A percentile compares a stretch with the other conserved stretches of the same genome.
phyloP scores from a whole-genome alignment of 2,888 invertebrate genomes.

The Oithona nana region DNA sequence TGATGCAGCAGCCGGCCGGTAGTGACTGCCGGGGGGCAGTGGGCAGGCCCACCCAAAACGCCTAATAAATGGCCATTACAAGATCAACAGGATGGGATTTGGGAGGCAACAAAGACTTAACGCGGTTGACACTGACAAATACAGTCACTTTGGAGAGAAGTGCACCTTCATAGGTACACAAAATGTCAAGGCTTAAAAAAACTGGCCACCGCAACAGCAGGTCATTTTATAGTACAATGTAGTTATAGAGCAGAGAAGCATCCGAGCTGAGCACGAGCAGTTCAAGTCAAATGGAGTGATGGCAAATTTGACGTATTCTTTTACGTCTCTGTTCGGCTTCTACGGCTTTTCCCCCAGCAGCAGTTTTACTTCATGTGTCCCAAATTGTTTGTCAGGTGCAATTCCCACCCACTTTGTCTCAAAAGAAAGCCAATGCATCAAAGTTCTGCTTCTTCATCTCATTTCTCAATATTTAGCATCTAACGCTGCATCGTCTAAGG shows the following conservation, averaged over 20 bases:
- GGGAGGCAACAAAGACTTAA: background rate
- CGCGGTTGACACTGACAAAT: background rate
- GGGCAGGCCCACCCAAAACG: too few relatives aligned
- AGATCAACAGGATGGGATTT: background rate
- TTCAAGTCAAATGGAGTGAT: too few relatives aligned
- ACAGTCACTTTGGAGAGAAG: background rate
- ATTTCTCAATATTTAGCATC: too few relatives aligned
- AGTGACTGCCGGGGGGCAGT: too few relatives aligned
- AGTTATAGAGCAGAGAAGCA: background rate
- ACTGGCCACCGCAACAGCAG: background rate
- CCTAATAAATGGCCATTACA: too few relatives aligned
- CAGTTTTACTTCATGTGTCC: too few relatives aligned
- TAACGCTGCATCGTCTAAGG: too few relatives aligned
- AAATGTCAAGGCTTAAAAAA: background rate
- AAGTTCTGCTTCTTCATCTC: too few relatives aligned
- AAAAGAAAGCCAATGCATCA: too few relatives aligned
- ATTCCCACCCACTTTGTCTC: too few relatives aligned
- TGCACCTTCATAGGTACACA: background rate
- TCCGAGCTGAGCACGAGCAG: too few relatives aligned
- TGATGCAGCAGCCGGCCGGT: too few relatives aligned
- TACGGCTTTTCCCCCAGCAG: background rate
- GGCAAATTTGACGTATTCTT: background rate
- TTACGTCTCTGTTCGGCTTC: background rate
- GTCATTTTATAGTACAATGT: background rate
- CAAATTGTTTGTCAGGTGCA: background rate